Evolutionary conservation across 2,113 vertebrate genomes (phyloP), one percentile per base, ranked within the genome.

Genomic region (Microtus ochrogaster): DNA sequence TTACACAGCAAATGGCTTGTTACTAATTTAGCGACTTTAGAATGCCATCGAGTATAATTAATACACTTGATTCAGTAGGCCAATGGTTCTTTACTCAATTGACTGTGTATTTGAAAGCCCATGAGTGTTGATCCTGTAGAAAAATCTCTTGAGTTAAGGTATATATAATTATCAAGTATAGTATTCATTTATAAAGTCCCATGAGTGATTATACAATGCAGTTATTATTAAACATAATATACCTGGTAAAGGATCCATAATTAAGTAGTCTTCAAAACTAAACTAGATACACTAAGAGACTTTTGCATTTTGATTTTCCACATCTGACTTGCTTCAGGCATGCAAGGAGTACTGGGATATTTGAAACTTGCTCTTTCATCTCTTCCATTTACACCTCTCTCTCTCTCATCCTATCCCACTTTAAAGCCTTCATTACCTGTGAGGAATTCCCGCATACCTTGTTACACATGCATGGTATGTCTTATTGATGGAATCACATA

Each of bases 1-100:
- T 73, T 84, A 95, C 68, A 77, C 9, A 83, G 17, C 63, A 94
- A 49, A 65, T 89, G 65, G 77, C 26, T 63, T 89, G 39, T 84
- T 72, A 78, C 41, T 89, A 87, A 91, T 89, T 93, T 77, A 63
- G n/a, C 12, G 33, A 72, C 24, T 91, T 92, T 86, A 78, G 28
- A 93, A 93, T 84, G 44, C n/a, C 52, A 73, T 33, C 36, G 24
- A 94, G 61, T 83, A 11, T 47, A 95, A 93, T 65, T 95, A 84
- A 93, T 83, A 47, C 24, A 58, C 11, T 19, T 52, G 17, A 95
- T 83, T 93, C 13, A 70, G 33, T 72, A 88, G 49, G 52, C 28
- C 76, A 63, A 7, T 73, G 52, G 4, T 78, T 83, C 41, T 88
- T 19, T 88, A 33, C 14, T 55, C 52, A 93, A 83, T 49, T 1